Base-by-base conservation (phyloP, 2,888 invertebrate genomes). In the Sesia bembeciformis region DNA sequence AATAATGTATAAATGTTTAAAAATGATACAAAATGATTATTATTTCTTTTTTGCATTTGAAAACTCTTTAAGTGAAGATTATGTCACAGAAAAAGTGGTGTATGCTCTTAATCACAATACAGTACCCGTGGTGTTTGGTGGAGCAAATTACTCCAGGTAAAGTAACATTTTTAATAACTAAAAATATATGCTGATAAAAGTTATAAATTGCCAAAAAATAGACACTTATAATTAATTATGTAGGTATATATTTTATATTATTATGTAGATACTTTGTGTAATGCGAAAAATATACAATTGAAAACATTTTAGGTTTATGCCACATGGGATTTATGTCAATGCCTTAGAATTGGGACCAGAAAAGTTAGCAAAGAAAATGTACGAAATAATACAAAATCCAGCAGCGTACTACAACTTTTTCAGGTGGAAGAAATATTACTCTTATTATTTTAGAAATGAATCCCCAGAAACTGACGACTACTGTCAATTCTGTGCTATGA, bases 101-200 rank as follows among this genome's bases (percentile, higher is more conserved):
- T 63, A 78, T 57, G 78, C 90, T 42, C 71, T 90, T n/a, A 89
- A 91, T 62, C 90, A 92, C 68, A 83, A 91, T 66, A 86, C 93
- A 1, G 84, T 94, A 7, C 94, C 94, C 0, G 88, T 94, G 4
- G 93, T 93, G 4, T 93, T 91, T 78, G 93, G 94, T 2, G 92
- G 92, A 50, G 91, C 91, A 53, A 91, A 94, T 75, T 94, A 94
- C 73, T 77, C 74, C 42, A 83, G 82, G 86, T 81, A 7, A 41
- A 7, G 41, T 6, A 41, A 41, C 7, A 41, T 41, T 41, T 7
- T 23, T 23, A 23, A 23, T 23, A 23, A 23, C 23, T 23, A 23
- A 23, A 23, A 23, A 23, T 23, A 23, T 23, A 23, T 23, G 23
- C 23, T 23, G 23, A 23, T 23, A 23, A 23, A 23, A 23, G 23